A percentile compares a stretch with the other conserved stretches of the same genome.
These are phyloP conservation scores for Nyctalus aviator DNA, from an alignment of 2,797 vertebrate genomes.

Conservation along the genomic window DNA sequence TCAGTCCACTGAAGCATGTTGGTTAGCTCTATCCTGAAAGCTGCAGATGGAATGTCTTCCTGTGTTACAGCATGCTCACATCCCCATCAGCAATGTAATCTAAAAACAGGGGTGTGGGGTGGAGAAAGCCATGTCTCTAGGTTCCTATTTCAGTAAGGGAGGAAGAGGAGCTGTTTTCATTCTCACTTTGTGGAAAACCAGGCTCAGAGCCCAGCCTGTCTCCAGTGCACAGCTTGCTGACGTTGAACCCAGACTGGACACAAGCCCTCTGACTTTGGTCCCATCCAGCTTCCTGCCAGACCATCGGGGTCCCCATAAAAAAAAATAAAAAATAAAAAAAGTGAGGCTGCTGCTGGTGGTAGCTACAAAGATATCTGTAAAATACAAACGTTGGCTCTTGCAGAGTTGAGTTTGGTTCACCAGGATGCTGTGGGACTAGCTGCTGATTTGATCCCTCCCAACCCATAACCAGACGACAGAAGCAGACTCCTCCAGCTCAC, in stretches of 20 bases:
- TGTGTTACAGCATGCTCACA: not conserved
- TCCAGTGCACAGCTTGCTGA: not conserved
- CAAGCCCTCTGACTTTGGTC: not conserved
- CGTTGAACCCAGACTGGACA: not conserved
- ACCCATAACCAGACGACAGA: not conserved
- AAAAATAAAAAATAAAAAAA: not conserved
- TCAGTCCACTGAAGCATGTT: not conserved
- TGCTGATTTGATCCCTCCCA: not conserved
- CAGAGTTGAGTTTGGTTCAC: not conserved
- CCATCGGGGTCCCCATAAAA: not conserved
- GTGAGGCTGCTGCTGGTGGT: not conserved
- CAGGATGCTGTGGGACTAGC: not conserved
- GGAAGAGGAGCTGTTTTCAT: not conserved
- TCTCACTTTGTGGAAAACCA: conserved; percentile 17
- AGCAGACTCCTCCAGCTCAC: not conserved
- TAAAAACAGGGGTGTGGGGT: not conserved
- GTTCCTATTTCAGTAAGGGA: not conserved
- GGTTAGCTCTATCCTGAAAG: conserved; percentile 6
- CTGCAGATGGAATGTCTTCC: not conserved
- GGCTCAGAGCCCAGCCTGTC: not conserved
- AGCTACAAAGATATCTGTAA: not conserved
- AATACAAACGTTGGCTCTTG: not conserved
- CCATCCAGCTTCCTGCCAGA: not conserved
- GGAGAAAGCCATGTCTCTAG: not conserved
- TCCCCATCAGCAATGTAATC: not conserved